A percentile compares a stretch with the other conserved stretches of the same genome.
These are phyloP conservation scores for Lagothrix lagotricha DNA, from an alignment of 2,797 vertebrate species.

Conservation along the genomic window DNA sequence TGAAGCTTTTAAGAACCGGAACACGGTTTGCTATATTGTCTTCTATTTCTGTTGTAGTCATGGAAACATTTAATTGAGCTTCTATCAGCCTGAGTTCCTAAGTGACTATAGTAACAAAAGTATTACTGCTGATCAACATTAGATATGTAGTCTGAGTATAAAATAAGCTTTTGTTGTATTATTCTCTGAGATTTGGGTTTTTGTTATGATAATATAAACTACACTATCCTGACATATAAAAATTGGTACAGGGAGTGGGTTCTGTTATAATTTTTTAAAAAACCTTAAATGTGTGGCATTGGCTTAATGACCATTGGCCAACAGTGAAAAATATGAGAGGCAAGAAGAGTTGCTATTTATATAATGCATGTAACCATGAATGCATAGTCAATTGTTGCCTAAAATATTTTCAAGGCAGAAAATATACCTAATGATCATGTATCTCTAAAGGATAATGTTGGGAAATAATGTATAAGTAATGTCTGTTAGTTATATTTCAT, in stretches of 20 bases:
- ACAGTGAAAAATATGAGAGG: background rate
- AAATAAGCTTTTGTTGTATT: background rate
- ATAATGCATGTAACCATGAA: background rate
- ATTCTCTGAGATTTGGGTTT: background rate
- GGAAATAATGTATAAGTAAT: background rate
- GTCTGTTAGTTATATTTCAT: background rate
- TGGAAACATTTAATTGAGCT: background rate
- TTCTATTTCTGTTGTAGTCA: background rate
- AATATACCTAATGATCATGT: background rate
- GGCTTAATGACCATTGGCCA: background rate
- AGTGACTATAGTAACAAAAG: background rate
- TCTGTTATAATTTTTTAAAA: background rate
- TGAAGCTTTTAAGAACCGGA: background rate
- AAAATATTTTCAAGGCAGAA: background rate
- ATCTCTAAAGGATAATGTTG: background rate
- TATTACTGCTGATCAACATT: background rate
- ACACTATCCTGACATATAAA: background rate
- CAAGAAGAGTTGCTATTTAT: background rate
- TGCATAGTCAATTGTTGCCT: background rate
- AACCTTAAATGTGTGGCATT: background rate
- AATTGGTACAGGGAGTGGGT: background rate
- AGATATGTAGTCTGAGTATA: background rate
- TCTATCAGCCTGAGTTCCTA: background rate
- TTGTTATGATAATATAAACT: background rate
- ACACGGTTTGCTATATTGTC: background rate